Percentiles rank a stretch among this genome's conserved stretches.
Evolutionary conservation across 92 coral and sea anemone genomes (phyloP).

Genomic region (Porites evermanni): DNA sequence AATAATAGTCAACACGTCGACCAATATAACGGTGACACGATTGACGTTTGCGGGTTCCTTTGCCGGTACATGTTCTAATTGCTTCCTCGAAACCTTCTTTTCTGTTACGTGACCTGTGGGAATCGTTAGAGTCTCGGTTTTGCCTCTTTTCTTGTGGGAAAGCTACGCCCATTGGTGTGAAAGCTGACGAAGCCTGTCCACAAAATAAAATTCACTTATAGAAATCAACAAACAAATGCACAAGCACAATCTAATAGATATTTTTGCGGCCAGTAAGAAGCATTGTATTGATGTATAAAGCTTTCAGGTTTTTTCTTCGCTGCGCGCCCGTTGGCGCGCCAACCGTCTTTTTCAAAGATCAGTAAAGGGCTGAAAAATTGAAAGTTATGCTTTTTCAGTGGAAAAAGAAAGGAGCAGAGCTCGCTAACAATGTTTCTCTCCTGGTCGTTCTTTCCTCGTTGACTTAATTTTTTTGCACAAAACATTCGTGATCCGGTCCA

Average conservation of each 20-base stretch:
- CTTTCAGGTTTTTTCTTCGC: neutral
- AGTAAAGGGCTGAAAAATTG: neutral
- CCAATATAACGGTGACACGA: constrained; percentile 47
- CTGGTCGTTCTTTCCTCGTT: neutral
- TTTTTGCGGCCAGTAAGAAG: constrained; percentile 28
- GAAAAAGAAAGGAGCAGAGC: neutral
- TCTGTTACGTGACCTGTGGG: constrained; percentile 36
- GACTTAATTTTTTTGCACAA: neutral
- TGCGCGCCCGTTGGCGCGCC: constrained; percentile 32
- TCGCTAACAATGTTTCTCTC: neutral
- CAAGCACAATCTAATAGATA: constrained; percentile 30
- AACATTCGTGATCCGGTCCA: constrained; percentile 27
- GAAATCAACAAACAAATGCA: constrained; percentile 47
- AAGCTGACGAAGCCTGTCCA: neutral
- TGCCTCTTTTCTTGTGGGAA: constrained; percentile 23
- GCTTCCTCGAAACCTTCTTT: constrained; percentile 22
- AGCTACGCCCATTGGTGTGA: constrained; percentile 30
- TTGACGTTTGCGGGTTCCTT: constrained; percentile 32
- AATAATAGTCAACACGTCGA: constrained; percentile 33
- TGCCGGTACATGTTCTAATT: constrained; percentile 22
- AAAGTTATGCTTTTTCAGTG: neutral
- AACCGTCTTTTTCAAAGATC: neutral
- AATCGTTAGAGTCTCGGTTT: neutral
- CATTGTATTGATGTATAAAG: constrained; percentile 22
- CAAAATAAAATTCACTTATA: constrained; percentile 44